Conservation (phyloP, 2,797 vertebrate species). For the Hemitrygon akajei region DNA sequence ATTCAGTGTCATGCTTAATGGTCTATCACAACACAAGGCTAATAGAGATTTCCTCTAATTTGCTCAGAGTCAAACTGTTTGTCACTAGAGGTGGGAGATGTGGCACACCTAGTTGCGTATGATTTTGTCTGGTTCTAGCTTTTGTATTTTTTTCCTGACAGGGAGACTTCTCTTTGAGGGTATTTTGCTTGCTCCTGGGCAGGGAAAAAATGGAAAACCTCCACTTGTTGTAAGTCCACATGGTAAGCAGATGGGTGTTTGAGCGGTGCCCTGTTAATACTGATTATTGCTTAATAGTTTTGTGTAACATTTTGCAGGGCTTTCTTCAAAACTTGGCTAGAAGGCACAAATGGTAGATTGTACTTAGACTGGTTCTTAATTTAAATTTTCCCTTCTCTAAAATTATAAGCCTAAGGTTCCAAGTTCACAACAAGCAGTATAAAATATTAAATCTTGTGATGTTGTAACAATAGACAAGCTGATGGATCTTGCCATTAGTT, state of each 20-base stretch:
- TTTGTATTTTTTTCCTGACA: constrained; percentile 45
- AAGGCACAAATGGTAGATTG: background rate
- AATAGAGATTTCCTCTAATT: background rate
- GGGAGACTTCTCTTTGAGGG: constrained; percentile 82
- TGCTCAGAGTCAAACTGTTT: background rate
- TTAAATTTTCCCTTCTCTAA: background rate
- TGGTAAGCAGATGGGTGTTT: constrained; percentile 61
- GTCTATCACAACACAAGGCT: background rate
- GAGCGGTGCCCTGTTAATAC: background rate
- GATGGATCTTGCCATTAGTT: background rate
- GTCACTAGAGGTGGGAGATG: background rate
- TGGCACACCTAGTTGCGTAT: background rate
- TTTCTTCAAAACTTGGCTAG: background rate
- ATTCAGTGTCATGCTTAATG: background rate
- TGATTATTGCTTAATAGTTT: background rate
- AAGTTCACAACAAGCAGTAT: background rate
- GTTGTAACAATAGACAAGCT: background rate
- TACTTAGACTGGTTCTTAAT: background rate
- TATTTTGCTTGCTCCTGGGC: constrained; percentile 75
- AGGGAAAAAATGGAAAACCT: constrained; percentile 58
- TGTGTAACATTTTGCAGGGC: background rate
- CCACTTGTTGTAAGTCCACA: constrained; percentile 84
- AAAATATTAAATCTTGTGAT: background rate
- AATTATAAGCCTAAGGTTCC: background rate
- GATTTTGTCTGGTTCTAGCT: background rate